Evolutionary conservation across 2,888 invertebrate genomes (phyloP).

Genomic region (Abrostola triplasia): DNA sequence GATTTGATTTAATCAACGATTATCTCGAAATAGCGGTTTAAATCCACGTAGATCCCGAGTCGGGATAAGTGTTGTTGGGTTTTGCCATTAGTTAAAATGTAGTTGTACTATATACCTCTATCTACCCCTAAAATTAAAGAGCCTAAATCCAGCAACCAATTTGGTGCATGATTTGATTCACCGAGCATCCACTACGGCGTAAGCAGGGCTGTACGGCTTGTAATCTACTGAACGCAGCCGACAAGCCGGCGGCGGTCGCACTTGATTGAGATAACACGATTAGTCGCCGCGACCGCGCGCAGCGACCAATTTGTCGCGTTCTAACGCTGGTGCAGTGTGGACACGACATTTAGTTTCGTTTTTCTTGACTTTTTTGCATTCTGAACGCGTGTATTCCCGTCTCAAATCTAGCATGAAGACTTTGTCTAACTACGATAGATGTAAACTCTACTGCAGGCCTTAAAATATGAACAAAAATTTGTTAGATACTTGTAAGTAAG

Average conservation of each 20-base stretch:
- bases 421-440: too few relatives aligned
- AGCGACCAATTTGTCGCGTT: constrained; percentile 55
- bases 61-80: too few relatives aligned
- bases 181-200: constrained; percentile 17
- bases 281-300: constrained; percentile 47
- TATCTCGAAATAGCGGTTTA: too few relatives aligned
- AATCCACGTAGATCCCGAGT: too few relatives aligned
- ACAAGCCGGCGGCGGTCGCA: constrained; percentile 40
- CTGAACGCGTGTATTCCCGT: too few relatives aligned
- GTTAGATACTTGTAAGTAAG: too few relatives aligned
- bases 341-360: constrained; percentile 1
- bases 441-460: too few relatives aligned
- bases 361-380: constrained; percentile 1
- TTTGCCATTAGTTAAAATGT: too few relatives aligned
- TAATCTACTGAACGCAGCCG: constrained; percentile 41
- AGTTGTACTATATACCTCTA: too few relatives aligned
- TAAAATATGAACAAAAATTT: too few relatives aligned
- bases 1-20: too few relatives aligned
- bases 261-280: constrained; percentile 57
- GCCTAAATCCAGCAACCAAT: constrained; percentile 16
- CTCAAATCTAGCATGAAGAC: too few relatives aligned
- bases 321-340: constrained; percentile 29
- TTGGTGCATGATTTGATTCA: constrained; percentile 19
- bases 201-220: constrained; percentile 18
- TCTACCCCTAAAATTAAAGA: neutral